These are phyloP conservation scores for Brachionus sp. DNA, from an alignment of 1,140 invertebrate genomes.

Conservation along the genomic window DNA sequence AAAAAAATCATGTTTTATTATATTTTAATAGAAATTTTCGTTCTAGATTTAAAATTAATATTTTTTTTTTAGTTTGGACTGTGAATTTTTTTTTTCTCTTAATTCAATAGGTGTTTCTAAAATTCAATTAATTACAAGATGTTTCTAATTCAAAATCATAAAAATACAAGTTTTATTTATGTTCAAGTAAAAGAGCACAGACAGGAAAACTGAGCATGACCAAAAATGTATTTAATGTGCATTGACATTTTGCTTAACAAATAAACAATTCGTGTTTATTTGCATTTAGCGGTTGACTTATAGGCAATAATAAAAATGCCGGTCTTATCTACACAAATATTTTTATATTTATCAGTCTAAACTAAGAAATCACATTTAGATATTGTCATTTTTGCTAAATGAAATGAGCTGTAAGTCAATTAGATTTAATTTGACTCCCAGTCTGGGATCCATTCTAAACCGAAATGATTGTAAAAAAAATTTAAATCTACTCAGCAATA, in stretches of 20 bases:
- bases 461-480: background rate
- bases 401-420: conserved; percentile 11
- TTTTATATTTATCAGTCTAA: background rate
- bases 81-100: no score
- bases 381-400: background rate
- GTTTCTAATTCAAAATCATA: no score
- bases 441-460: background rate
- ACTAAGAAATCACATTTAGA: background rate
- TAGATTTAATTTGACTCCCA: background rate
- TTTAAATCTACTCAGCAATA: background rate
- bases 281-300: conserved; percentile 1
- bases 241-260: background rate
- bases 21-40: background rate
- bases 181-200: no score
- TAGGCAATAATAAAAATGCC: background rate
- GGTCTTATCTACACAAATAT: background rate
- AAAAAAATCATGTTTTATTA: background rate
- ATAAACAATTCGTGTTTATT: background rate
- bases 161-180: no score
- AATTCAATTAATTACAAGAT: background rate
- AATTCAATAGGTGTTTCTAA: no score
- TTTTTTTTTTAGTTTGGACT: no score
- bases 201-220: background rate
- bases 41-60: background rate
- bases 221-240: background rate